Evolutionary conservation across 2,888 invertebrate genomes (phyloP).

Genomic region (Ctenicera cuprea): DNA sequence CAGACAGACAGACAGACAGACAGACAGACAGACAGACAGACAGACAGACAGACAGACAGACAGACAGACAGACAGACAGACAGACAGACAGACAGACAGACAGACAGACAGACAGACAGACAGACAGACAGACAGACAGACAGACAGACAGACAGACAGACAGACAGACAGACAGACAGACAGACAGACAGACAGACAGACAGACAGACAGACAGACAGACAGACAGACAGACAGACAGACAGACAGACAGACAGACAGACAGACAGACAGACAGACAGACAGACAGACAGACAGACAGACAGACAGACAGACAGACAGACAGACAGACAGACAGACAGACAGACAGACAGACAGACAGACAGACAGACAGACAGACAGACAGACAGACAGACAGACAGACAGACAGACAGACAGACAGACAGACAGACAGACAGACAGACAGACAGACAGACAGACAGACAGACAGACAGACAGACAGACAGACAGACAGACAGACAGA

Average conservation of each 20-base stretch:
- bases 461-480: slow-evolving; percentile 31
- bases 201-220: slow-evolving; percentile 31
- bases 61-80: slow-evolving; percentile 31
- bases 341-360: slow-evolving; percentile 31
- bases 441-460: slow-evolving; percentile 29
- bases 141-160: slow-evolving; percentile 31
- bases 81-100: slow-evolving; percentile 31
- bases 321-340: slow-evolving; percentile 31
- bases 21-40: slow-evolving; percentile 31
- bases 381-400: slow-evolving; percentile 31
- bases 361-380: slow-evolving; percentile 27
- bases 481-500: slow-evolving; percentile 31
- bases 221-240: slow-evolving; percentile 31
- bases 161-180: slow-evolving; percentile 31
- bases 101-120: slow-evolving; percentile 31
- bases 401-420: slow-evolving; percentile 31
- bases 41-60: slow-evolving; percentile 31
- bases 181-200: slow-evolving; percentile 31
- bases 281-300: slow-evolving; percentile 31
- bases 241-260: slow-evolving; percentile 30
- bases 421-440: slow-evolving; percentile 30
- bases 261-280: slow-evolving; percentile 31
- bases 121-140: slow-evolving; percentile 31
- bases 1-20: slow-evolving; percentile 31
- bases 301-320: slow-evolving; percentile 31